phyloP scores from a whole-genome alignment of 2,797 vertebrate genomes.

The Sebastiscus albofasciatus region DNA sequence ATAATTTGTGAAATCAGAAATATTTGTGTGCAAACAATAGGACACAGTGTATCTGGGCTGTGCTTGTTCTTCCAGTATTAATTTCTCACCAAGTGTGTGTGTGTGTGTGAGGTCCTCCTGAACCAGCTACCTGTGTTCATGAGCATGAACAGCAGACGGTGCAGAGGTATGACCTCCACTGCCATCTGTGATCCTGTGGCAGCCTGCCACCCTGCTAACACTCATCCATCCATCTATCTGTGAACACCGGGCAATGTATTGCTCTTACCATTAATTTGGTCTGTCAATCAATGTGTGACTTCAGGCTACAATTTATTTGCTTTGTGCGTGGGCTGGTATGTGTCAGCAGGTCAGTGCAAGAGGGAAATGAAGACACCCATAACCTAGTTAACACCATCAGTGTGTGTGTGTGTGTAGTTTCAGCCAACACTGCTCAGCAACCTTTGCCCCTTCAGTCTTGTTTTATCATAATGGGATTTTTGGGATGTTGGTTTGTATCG shows the following conservation, averaged over 20 bases:
- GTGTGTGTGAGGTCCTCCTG: neutral
- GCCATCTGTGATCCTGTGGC: slow-evolving; percentile 51
- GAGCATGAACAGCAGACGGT: slow-evolving; percentile 25
- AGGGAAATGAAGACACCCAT: neutral
- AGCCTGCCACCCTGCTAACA: neutral
- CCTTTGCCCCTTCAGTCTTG: neutral
- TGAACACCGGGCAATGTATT: neutral
- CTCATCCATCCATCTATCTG: neutral
- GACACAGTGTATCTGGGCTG: neutral
- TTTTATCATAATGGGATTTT: neutral
- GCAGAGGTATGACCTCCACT: slow-evolving; percentile 6
- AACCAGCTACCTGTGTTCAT: slow-evolving; percentile 36
- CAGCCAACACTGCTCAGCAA: neutral
- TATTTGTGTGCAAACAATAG: neutral
- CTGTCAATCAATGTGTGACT: neutral
- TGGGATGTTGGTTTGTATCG: neutral
- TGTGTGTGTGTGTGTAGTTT: neutral
- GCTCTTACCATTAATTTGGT: neutral
- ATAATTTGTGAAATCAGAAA: neutral
- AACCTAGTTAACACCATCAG: neutral
- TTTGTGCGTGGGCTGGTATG: neutral
- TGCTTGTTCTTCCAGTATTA: neutral
- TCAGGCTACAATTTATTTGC: neutral
- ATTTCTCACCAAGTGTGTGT: neutral
- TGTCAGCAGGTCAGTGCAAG: neutral